Evolutionary conservation across 2,888 invertebrate genomes (phyloP).

Genomic region (Noctua comes): DNA sequence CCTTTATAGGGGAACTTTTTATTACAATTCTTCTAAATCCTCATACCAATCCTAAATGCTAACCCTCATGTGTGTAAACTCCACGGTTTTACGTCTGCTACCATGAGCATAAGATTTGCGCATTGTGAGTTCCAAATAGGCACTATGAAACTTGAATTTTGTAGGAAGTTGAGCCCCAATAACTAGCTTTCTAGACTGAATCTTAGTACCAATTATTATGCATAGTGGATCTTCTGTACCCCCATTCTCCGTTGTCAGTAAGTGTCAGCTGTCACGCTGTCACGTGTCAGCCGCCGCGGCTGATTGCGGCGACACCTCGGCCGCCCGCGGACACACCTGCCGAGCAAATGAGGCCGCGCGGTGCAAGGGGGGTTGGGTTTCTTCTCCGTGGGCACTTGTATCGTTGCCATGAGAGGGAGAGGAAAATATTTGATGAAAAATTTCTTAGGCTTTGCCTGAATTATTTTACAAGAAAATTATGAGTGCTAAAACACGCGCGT

Average conservation of each 20-base stretch:
- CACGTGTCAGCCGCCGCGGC: conserved; percentile 83
- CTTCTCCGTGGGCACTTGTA: conserved; percentile 29
- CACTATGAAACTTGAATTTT: not conserved
- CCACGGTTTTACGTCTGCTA: not conserved
- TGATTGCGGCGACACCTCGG: conserved; percentile 83
- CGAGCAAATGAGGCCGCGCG: conserved; percentile 48
- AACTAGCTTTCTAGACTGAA: not conserved
- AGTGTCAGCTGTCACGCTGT: conserved; percentile 81
- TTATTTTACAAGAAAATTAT: too few species aligned
- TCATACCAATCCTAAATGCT: not conserved
- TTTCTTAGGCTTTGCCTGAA: not conserved
- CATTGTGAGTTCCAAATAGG: not conserved
- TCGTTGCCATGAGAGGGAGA: conserved; percentile 5
- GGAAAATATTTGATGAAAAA: not conserved
- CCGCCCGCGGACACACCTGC: conserved; percentile 75
- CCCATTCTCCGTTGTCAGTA: conserved; percentile 43
- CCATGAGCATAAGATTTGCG: not conserved
- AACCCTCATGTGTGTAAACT: not conserved
- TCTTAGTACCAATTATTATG: not conserved
- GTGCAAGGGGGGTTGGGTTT: conserved; percentile 36
- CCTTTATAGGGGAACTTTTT: not conserved
- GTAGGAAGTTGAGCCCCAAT: not conserved
- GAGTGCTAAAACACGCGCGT: not conserved
- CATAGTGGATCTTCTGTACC: conserved; percentile 24
- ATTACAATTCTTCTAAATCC: not conserved